Evolutionary conservation across 2,113 vertebrate genomes (phyloP).

Genomic region (Synodontis membranacea): DNA sequence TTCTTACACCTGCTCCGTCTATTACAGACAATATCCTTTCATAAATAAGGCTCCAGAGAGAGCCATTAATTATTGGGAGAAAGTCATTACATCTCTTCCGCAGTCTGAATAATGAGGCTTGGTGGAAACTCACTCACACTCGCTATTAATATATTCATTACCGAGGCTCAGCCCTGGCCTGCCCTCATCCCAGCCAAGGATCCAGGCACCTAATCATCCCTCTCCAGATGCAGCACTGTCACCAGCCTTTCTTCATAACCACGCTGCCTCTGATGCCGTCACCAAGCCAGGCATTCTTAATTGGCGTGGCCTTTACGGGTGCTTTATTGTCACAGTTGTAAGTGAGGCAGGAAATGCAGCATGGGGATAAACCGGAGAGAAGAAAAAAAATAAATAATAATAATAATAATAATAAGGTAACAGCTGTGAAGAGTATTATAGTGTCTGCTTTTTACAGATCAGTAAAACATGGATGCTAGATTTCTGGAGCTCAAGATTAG

Average conservation of each 20-base stretch:
- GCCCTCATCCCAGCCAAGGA: slow-evolving; percentile 51
- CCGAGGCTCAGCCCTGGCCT: slow-evolving; percentile 46
- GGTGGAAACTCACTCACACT: slow-evolving; percentile 53
- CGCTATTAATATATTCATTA: slow-evolving; percentile 67
- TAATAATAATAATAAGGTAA: no score
- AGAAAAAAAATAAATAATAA: no score
- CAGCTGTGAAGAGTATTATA: neutral
- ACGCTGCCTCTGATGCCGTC: slow-evolving; percentile 45
- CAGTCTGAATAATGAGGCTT: slow-evolving; percentile 68
- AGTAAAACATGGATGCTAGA: neutral
- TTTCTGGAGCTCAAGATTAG: neutral
- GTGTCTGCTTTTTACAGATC: neutral
- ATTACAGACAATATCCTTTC: slow-evolving; percentile 62
- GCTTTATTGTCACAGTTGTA: slow-evolving; percentile 42
- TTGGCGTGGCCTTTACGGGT: slow-evolving; percentile 49
- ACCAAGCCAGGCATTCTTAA: slow-evolving; percentile 49
- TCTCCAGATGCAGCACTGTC: slow-evolving; percentile 36
- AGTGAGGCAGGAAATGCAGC: slow-evolving; percentile 5
- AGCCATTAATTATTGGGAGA: slow-evolving; percentile 70
- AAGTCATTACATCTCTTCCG: slow-evolving; percentile 65
- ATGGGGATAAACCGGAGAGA: neutral
- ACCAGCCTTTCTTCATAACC: slow-evolving; percentile 49
- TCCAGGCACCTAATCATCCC: slow-evolving; percentile 53
- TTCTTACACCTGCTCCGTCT: slow-evolving; percentile 41
- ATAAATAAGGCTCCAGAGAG: slow-evolving; percentile 63